Base-by-base conservation (phyloP, 2,888 invertebrate species). In the Rhagium mordax region DNA sequence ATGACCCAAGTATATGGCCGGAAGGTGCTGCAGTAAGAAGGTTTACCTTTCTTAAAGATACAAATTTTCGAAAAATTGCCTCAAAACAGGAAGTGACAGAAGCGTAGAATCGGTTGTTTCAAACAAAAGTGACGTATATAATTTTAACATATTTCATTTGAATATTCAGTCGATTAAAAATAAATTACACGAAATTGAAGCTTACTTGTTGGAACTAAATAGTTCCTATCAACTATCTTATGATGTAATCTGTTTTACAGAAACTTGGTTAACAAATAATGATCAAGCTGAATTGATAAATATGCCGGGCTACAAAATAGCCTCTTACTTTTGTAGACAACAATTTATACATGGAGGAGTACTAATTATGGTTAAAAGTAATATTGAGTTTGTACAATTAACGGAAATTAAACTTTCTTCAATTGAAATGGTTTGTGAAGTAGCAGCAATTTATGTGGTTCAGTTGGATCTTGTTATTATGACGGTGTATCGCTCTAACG, bases 201-300 rank as follows among this genome's bases (percentile, higher is more conserved):
- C 8, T 2, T 24, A n/a, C 24, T 24, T 57, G 20, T 16, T 16
- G 24, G 27, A 57, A 13, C 20, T 10, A 20, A 24, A 24, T 24
- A 57, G 13, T 21, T 57, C 57, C 18, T 57, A 57, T 24, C n/a
- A 47, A 47, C 3, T n/a, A n/a, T 13, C 8, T 47, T 47, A 47
- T 47, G 57, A 57, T 13, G 57, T 57, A 24, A 20, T 57, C 21
- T 57, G 57, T 57, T 57, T 57, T 15, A 57, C 21, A 3, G 57
- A 57, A 57, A 57, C 57, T 57, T 57, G 57, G 57, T 8, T 57
- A 24, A 57, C 21, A 57, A 24, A 57, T 24, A 57, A 15, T 57
- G 57, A 57, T 21, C 4, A 57, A 57, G n/a, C 24, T 13, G 57
- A n/a, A n/a, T n/a, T n/a, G n/a, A n/a, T n/a, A n/a, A n/a, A n/a